These are phyloP conservation scores for Ericerus pela DNA, from an alignment of 1,140 invertebrate genomes.

Conservation along the genomic window DNA sequence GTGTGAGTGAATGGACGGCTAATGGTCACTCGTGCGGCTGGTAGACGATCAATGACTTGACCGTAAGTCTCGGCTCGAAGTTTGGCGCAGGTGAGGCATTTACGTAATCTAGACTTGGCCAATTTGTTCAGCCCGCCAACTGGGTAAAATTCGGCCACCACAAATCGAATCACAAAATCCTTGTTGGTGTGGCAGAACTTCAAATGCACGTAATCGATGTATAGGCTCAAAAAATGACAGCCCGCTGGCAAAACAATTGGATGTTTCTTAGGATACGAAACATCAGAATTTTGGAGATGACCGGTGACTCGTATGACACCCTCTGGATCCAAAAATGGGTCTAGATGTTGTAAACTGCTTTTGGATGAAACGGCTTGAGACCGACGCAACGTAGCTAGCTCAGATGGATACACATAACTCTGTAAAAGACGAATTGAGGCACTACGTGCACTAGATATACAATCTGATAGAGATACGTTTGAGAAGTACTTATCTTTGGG, in stretches of 20 bases:
- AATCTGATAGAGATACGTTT: neutral
- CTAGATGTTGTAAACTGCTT: too few relatives aligned
- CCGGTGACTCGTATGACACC: neutral
- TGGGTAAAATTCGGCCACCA: too few relatives aligned
- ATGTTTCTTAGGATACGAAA: neutral
- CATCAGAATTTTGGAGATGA: neutral
- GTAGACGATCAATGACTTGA: too few relatives aligned
- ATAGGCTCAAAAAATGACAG: neutral
- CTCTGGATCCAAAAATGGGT: neutral
- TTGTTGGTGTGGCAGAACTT: constrained; percentile 1
- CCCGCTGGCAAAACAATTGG: neutral
- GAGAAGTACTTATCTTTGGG: neutral
- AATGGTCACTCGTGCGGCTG: too few relatives aligned
- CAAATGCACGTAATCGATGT: constrained; percentile 7
- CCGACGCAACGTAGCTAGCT: too few relatives aligned
- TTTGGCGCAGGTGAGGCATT: too few relatives aligned
- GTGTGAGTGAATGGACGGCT: too few relatives aligned
- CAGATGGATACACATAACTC: neutral
- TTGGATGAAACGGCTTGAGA: too few relatives aligned
- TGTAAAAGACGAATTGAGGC: neutral
- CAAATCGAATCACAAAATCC: neutral
- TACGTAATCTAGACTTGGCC: too few relatives aligned
- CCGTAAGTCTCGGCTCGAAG: too few relatives aligned
- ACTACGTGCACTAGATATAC: neutral
- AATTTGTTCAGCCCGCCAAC: too few relatives aligned